Percentiles rank a stretch among this genome's conserved stretches.
These are phyloP conservation scores for Tipula vernalis DNA, from an alignment of 2,888 invertebrate species.

Conservation along the genomic window DNA sequence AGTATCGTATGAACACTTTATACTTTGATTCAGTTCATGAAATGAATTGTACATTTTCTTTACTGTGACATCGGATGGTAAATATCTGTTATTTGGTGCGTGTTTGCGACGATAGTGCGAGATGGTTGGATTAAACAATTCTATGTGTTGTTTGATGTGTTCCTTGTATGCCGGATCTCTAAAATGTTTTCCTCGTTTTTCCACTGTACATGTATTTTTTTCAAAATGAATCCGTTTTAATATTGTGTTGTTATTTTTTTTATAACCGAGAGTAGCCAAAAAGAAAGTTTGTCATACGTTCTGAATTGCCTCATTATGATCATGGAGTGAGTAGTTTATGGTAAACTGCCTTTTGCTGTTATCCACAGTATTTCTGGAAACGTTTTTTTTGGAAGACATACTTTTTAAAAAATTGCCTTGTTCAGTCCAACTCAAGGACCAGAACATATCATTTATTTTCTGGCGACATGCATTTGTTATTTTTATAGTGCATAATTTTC, in stretches of 20 bases:
- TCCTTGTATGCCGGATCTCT: neutral
- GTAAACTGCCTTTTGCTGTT: no score
- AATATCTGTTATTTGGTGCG: neutral
- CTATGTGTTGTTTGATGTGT: neutral
- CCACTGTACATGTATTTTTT: neutral
- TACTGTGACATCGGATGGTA: neutral
- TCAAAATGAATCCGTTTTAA: no score
- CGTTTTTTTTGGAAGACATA: neutral
- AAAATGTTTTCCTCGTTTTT: neutral
- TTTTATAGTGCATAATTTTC: neutral
- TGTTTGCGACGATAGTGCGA: neutral
- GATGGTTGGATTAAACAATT: neutral
- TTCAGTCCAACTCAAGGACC: neutral
- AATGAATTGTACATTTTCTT: neutral
- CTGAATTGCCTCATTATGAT: no score
- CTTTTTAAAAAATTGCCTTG: neutral
- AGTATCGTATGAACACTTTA: neutral
- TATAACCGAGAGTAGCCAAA: no score
- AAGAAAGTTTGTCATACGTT: no score
- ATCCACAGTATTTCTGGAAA: neutral
- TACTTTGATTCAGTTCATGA: neutral
- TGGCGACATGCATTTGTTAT: neutral
- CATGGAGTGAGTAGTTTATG: no score
- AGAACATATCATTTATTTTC: neutral
- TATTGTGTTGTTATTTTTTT: no score